Base-by-base conservation (phyloP, 2,113 vertebrate species). In the Camelus bactrianus region DNA sequence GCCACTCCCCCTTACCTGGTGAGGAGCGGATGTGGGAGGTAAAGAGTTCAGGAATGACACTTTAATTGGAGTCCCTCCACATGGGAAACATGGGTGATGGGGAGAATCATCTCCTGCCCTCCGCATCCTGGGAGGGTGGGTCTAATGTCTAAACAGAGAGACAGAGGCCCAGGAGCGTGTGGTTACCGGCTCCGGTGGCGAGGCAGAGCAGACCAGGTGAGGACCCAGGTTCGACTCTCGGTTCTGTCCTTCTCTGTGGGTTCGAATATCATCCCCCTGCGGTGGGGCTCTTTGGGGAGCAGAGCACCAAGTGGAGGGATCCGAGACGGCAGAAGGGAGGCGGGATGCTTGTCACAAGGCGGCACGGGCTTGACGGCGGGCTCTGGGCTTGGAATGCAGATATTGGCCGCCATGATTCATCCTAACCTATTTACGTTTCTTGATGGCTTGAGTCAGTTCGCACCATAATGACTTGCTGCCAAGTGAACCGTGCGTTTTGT, bases 221-320 rank as follows among this genome's bases (percentile, higher is more conserved):
- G 8, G 35, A 35, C 48, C 20, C 24, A 0, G 0, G 32, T 3
- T 7, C 11, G 58, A 30, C 6, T 2, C 26, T 0, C 0, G 0
- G 30, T 3, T 42, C 60, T 28, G 17, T 11, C 17, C 32, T n/a
- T 46, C 48, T 19, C 38, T 11, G 0, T 2, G 50, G 46, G 9
- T 1, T 3, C 14, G 3, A 5, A 3, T 2, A 2, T 0, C 2
- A 0, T 3, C 8, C 2, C 28, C 6, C 16, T 17, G 15, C 0
- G 10, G 14, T 8, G 0, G 30, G 32, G n/a, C 80, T 32, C 14
- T 8, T 15, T 0, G 38, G 90, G 75, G n/a, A 50, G 22, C 7
- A 1, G 64, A 35, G 48, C 38, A 32, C 15, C 8, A 17, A 17
- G 20, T 7, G 32, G 56, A 0, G 10, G 90, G 54, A 1, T 13